phyloP scores from a whole-genome alignment of 2,113 vertebrate genomes.

The Pterocles orientalis region DNA sequence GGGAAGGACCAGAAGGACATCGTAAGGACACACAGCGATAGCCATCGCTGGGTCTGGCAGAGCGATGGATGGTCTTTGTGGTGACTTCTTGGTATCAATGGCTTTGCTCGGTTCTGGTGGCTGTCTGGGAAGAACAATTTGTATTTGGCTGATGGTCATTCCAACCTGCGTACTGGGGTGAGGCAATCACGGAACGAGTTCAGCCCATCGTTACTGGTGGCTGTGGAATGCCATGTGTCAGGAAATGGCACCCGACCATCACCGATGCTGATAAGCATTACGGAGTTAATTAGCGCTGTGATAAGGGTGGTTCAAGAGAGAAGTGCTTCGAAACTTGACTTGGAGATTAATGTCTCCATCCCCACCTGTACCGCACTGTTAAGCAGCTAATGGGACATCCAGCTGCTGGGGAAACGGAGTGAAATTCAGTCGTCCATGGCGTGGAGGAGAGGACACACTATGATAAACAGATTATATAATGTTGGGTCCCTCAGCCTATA shows the following conservation, averaged over 20 bases:
- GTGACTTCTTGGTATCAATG: not conserved
- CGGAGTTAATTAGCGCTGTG: not conserved
- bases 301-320: constrained; percentile 17
- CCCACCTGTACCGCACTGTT: not conserved
- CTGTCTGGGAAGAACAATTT: not conserved
- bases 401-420: not conserved
- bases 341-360: constrained; percentile 8
- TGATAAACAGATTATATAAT: not conserved
- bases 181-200: not conserved
- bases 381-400: not conserved
- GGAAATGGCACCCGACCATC: not conserved
- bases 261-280: not conserved
- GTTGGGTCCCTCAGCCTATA: not conserved
- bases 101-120: not conserved
- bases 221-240: constrained; percentile 31
- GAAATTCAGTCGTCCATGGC: not conserved
- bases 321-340: constrained; percentile 17
- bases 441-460: not conserved
- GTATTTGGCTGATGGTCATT: not conserved
- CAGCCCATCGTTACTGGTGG: constrained; percentile 13
- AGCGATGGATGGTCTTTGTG: not conserved
- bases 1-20: not conserved
- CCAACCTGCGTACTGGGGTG: not conserved
- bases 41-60: not conserved
- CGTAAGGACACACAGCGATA: not conserved